Conservation (phyloP, 2,797 vertebrate species). For the Coracias cyanogaster region DNA sequence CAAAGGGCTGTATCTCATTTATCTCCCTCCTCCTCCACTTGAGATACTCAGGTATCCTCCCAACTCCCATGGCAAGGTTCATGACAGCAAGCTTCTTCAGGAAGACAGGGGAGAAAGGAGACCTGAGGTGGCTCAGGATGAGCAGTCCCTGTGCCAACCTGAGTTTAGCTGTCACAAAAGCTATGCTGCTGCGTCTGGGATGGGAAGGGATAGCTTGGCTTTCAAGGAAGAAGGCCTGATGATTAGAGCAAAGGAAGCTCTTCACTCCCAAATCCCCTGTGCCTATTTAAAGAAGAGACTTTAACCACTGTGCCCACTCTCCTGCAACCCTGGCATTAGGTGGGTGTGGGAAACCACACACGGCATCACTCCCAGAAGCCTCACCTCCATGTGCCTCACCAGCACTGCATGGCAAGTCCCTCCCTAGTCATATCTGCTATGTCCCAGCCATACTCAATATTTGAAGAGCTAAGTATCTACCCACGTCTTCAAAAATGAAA, state of each 20-base stretch:
- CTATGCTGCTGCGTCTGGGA: background rate
- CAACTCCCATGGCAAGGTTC: background rate
- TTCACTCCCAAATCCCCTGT: background rate
- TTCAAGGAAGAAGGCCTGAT: background rate
- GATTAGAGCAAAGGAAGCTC: background rate
- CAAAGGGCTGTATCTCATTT: background rate
- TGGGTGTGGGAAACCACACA: background rate
- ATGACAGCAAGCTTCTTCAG: background rate
- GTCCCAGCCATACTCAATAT: background rate
- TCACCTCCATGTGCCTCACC: background rate
- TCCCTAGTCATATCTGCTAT: background rate
- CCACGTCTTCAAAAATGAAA: background rate
- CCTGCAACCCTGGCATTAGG: background rate
- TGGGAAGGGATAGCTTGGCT: background rate
- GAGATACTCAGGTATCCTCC: background rate
- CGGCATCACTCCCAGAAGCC: background rate
- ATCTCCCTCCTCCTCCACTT: background rate
- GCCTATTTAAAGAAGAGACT: background rate
- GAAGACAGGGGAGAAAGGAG: background rate
- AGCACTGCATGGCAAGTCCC: background rate
- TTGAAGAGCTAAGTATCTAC: background rate
- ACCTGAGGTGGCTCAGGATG: background rate
- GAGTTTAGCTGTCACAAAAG: fast-evolving
- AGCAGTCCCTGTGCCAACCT: background rate
- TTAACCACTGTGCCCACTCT: background rate